phyloP scores from a whole-genome alignment of 1,140 invertebrate genomes.

The Leptopilina clavipes region DNA sequence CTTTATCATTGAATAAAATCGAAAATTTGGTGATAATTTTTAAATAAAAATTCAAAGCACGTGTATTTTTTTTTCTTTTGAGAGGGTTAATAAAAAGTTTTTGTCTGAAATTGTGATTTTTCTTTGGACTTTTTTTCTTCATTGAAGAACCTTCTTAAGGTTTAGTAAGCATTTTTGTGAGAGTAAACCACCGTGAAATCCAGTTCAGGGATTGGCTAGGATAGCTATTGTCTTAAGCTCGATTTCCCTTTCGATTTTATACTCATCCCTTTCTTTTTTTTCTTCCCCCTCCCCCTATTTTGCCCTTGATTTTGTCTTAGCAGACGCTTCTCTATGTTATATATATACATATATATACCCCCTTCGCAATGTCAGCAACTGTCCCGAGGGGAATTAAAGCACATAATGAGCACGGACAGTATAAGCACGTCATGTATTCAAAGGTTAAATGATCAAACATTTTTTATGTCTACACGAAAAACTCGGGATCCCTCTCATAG shows the following conservation, averaged over 20 bases:
- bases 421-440: conserved; percentile 7
- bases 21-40: background rate
- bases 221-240: conserved; percentile 10
- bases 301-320: conserved; percentile 24
- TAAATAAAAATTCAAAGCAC: background rate
- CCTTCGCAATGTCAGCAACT: conserved; percentile 36
- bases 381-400: conserved; percentile 33
- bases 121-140: background rate
- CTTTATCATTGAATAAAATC: background rate
- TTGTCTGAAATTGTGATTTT: background rate
- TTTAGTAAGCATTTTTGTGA: conserved; percentile 11
- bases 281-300: conserved; percentile 11
- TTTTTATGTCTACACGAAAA: conserved; percentile 26
- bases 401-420: conserved; percentile 18
- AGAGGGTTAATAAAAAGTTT: background rate
- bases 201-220: conserved; percentile 30
- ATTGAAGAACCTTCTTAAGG: background rate
- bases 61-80: too few species aligned
- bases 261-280: background rate
- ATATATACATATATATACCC: background rate
- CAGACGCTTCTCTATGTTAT: background rate
- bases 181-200: conserved; percentile 22
- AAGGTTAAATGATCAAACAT: conserved; percentile 34
- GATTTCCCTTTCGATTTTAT: conserved; percentile 35
- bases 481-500: background rate